phyloP scores from a whole-genome alignment of 1,140 invertebrate genomes.

The Aphidius ervi region DNA sequence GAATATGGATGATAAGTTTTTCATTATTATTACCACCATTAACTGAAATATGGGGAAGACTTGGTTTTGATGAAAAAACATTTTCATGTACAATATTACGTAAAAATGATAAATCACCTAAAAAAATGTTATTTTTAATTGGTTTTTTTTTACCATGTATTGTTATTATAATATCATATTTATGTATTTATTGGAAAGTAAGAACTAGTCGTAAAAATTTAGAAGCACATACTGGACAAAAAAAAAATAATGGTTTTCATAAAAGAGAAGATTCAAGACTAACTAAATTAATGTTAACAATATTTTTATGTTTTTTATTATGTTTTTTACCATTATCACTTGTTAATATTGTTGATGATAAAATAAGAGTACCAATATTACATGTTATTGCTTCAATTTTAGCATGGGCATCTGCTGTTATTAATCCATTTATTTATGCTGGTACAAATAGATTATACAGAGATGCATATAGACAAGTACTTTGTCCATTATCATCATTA shows the following conservation, averaged over 20 bases:
- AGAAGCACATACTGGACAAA: slow-evolving; percentile 57
- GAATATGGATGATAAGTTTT: slow-evolving; percentile 66
- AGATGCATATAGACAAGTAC: slow-evolving; percentile 67
- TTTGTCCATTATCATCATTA: slow-evolving; percentile 45
- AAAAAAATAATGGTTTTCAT: slow-evolving; percentile 46
- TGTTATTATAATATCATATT: slow-evolving; percentile 78
- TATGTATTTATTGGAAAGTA: slow-evolving; percentile 80
- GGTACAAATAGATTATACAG: slow-evolving; percentile 79
- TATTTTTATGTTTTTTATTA: slow-evolving; percentile 78
- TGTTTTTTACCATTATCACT: slow-evolving; percentile 84
- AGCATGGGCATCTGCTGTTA: slow-evolving; percentile 80
- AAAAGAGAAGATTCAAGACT: slow-evolving; percentile 70
- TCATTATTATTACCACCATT: slow-evolving; percentile 69
- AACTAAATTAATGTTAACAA: slow-evolving; percentile 78
- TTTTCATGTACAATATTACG: slow-evolving; percentile 84
- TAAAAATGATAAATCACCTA: slow-evolving; percentile 74
- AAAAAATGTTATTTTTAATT: slow-evolving; percentile 79
- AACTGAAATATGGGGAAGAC: slow-evolving; percentile 74
- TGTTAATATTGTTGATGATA: slow-evolving; percentile 78
- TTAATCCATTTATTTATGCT: slow-evolving; percentile 85
- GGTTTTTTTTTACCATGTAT: slow-evolving; percentile 78
- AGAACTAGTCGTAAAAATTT: slow-evolving; percentile 67
- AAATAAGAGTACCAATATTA: slow-evolving; percentile 64
- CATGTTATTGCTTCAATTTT: slow-evolving; percentile 78
- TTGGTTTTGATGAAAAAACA: slow-evolving; percentile 71